Percentiles rank a stretch among this genome's conserved stretches.
These are phyloP conservation scores for Holacanthus passer DNA, from an alignment of 2,113 vertebrate genomes.

Conservation along the genomic window DNA sequence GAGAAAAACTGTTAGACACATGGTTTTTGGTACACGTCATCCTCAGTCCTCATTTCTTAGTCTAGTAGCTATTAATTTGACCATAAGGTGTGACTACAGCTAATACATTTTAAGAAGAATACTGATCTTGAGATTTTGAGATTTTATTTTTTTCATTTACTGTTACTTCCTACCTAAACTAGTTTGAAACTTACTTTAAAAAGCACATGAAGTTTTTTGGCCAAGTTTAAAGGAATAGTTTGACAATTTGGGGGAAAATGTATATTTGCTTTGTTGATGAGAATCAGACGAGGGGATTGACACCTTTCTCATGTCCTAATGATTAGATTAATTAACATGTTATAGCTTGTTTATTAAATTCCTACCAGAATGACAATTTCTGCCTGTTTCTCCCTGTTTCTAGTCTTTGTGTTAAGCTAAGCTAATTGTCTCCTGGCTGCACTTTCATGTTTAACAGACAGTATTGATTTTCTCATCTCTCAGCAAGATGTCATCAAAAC, in stretches of 20 bases:
- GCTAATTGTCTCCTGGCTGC: background rate
- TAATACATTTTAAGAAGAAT: too few species aligned
- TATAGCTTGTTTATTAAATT: background rate
- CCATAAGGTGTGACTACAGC: background rate
- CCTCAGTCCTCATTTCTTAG: background rate
- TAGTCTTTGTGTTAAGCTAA: background rate
- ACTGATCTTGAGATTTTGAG: too few species aligned
- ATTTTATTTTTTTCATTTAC: background rate
- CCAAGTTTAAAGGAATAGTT: background rate
- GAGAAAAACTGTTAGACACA: background rate
- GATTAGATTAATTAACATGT: background rate
- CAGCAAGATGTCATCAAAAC: background rate
- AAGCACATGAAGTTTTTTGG: background rate
- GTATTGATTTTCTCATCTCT: background rate
- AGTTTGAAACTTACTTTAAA: background rate
- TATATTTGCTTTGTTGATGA: background rate
- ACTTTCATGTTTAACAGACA: background rate
- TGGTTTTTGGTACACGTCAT: background rate
- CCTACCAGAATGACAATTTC: background rate
- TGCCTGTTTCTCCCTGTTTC: background rate
- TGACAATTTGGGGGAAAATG: background rate
- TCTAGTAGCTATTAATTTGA: background rate
- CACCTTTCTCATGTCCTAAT: background rate
- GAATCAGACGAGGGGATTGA: background rate
- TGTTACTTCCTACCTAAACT: background rate